phyloP scores from a whole-genome alignment of 2,797 vertebrate genomes.

The Sitta carolinensis region DNA sequence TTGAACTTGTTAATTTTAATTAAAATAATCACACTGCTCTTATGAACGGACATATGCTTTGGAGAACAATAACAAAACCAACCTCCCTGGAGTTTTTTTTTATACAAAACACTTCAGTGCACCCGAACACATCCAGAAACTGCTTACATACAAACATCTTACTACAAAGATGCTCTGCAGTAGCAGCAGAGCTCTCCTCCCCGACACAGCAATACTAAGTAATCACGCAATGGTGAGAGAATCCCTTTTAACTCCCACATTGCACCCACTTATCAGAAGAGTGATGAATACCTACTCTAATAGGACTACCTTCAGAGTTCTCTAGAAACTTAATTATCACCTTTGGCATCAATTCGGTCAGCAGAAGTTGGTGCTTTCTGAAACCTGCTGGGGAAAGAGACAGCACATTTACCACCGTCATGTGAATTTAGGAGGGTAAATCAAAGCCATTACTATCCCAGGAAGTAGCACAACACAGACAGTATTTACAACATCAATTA shows the following conservation, averaged over 20 bases:
- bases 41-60: accelerated
- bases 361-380: neutral
- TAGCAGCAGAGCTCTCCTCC: neutral
- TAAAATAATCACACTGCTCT: neutral
- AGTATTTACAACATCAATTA: neutral
- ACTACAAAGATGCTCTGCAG: neutral
- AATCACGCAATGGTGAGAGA: neutral
- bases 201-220: neutral
- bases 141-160: neutral
- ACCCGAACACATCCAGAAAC: neutral
- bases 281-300: neutral
- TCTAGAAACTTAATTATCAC: neutral
- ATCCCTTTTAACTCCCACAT: conserved; percentile 24
- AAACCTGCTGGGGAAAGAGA: neutral
- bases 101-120: neutral
- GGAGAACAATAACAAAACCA: neutral
- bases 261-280: neutral
- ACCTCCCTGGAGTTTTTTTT: accelerated
- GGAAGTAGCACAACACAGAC: neutral
- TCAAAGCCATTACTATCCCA: neutral
- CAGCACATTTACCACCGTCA: neutral
- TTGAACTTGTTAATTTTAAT: neutral
- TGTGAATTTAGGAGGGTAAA: neutral
- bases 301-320: neutral
- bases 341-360: neutral